phyloP scores from a whole-genome alignment of 2,888 invertebrate species.

The Unio pictorum region DNA sequence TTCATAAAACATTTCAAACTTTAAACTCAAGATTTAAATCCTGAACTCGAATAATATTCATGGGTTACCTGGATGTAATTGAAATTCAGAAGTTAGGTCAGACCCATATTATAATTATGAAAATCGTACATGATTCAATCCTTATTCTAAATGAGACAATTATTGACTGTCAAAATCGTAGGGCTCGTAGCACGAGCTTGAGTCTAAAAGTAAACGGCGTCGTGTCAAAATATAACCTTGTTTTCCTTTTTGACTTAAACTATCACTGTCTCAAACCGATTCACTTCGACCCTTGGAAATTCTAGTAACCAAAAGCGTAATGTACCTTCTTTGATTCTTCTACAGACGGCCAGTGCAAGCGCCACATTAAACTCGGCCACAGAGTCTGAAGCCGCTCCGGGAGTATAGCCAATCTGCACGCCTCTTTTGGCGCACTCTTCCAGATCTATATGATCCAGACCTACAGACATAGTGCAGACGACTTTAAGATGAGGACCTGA shows the following conservation, averaged over 20 bases:
- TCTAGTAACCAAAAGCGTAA: background rate
- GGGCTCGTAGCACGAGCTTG: too few species aligned
- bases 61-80: too few species aligned
- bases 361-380: conserved; percentile 92
- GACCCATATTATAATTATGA: too few species aligned
- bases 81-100: too few species aligned
- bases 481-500: conserved; percentile 83
- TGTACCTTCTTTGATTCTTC: conserved; percentile 85
- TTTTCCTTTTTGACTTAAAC: background rate
- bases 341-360: conserved; percentile 84
- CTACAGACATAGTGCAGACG: conserved; percentile 91
- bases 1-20: too few species aligned
- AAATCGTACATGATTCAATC: too few species aligned
- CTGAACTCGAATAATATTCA: too few species aligned
- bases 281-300: background rate
- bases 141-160: too few species aligned
- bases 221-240: too few species aligned
- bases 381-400: conserved; percentile 82
- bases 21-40: too few species aligned
- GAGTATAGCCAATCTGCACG: conserved; percentile 89
- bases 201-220: too few species aligned
- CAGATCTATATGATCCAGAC: conserved; percentile 89
- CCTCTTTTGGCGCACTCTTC: conserved; percentile 80
- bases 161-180: too few species aligned
- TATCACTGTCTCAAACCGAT: background rate